A percentile compares a stretch with the other conserved stretches of the same genome.
Conservation (phyloP, 37 sponge, comb jelly and placozoan genomes). For the Axinella damicornis region DNA sequence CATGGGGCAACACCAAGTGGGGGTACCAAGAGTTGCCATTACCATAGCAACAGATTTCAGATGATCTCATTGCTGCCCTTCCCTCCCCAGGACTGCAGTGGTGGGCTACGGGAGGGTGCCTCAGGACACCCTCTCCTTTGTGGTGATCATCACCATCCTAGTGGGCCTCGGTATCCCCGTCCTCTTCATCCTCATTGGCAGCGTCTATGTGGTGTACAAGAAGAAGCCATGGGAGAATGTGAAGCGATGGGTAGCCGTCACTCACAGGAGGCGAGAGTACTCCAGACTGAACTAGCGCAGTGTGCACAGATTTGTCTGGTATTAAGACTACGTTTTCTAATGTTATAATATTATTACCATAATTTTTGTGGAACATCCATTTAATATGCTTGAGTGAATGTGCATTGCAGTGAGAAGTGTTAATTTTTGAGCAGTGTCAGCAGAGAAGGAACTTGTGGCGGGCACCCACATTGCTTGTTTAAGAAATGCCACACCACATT, state of each 20-base stretch:
- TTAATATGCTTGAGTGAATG: too few species aligned
- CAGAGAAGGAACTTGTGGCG: too few species aligned
- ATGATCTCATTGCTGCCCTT: neutral
- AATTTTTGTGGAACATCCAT: too few species aligned
- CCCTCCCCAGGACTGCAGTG: conserved; percentile 52
- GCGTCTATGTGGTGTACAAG: conserved; percentile 51
- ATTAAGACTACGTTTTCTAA: neutral
- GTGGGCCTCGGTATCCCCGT: conserved; percentile 75
- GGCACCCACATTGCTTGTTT: too few species aligned
- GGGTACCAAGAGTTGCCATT: too few species aligned
- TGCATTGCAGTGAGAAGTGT: too few species aligned
- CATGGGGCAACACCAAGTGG: too few species aligned
- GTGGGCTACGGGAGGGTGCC: conserved; percentile 56
- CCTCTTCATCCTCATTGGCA: conserved; percentile 41
- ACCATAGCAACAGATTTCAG: too few species aligned
- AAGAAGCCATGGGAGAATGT: conserved; percentile 65
- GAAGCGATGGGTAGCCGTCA: conserved; percentile 1
- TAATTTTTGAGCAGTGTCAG: too few species aligned
- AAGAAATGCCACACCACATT: too few species aligned
- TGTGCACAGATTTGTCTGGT: neutral
- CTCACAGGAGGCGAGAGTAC: neutral
- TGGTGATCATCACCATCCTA: conserved; percentile 57
- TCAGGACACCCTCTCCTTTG: conserved; percentile 40
- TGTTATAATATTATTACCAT: too few species aligned
- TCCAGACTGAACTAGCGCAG: neutral